Conservation (phyloP, 2,888 invertebrate genomes). For the Amaurobius ferox region DNA sequence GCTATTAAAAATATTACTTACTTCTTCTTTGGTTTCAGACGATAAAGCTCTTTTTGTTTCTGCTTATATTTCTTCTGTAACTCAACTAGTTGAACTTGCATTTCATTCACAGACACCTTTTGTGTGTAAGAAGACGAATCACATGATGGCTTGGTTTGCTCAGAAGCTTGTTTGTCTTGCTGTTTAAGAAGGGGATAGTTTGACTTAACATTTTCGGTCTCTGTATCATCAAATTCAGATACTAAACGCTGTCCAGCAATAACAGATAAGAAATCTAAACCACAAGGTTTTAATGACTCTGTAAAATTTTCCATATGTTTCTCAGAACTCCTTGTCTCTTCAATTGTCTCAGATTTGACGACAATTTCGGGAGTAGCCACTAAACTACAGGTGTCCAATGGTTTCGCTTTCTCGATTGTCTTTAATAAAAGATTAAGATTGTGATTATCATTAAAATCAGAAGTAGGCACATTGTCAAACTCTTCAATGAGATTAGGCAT, state of each 20-base stretch:
- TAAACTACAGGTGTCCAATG: conserved; percentile 19
- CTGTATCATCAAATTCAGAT: conserved; percentile 44
- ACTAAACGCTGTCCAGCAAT: conserved; percentile 61
- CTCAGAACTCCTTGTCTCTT: neutral
- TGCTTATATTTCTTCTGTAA: conserved; percentile 67
- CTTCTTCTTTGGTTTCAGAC: conserved; percentile 66
- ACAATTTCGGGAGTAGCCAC: too few species aligned
- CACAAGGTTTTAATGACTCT: neutral
- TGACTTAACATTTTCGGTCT: conserved; percentile 21
- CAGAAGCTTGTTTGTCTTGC: conserved; percentile 2
- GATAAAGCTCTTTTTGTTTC: conserved; percentile 66
- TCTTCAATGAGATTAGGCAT: neutral
- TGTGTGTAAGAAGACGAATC: conserved; percentile 15
- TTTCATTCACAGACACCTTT: conserved; percentile 48
- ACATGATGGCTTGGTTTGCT: conserved; percentile 20
- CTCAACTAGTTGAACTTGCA: conserved; percentile 55
- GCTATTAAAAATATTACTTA: too few species aligned
- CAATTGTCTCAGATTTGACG: neutral
- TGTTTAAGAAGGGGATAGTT: conserved; percentile 59
- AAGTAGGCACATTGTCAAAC: neutral
- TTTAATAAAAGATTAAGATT: conserved; percentile 47
- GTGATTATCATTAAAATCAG: conserved; percentile 40
- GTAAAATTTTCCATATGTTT: neutral
- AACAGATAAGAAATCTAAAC: conserved; percentile 49
- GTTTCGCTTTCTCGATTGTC: conserved; percentile 51